These are phyloP conservation scores for Tylochromis polylepis DNA, from an alignment of 2,113 vertebrate species.

Conservation along the genomic window DNA sequence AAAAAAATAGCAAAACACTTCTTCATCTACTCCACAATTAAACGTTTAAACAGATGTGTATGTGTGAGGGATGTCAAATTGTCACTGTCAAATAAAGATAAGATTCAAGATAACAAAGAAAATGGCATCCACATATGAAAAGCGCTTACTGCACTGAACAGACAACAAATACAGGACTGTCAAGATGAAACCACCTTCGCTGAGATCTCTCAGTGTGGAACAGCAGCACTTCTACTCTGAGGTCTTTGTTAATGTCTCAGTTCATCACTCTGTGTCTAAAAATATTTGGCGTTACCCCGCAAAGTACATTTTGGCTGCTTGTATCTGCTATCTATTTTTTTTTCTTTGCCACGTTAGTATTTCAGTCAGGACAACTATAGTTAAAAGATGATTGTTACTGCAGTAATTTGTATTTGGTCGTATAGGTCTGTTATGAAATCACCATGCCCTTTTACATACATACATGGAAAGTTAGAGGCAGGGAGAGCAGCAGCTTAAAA, in stretches of 20 bases:
- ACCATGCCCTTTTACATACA: accelerated
- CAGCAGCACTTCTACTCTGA: neutral
- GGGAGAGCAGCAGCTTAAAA: neutral
- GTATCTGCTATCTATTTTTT: neutral
- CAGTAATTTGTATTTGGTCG: neutral
- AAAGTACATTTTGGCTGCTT: neutral
- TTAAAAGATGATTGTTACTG: neutral
- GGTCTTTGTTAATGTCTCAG: neutral
- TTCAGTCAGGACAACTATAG: neutral
- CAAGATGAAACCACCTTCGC: neutral
- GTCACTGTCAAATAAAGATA: too few relatives aligned
- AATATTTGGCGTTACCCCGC: neutral
- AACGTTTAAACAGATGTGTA: neutral
- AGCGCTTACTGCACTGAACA: neutral
- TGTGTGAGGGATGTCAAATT: neutral
- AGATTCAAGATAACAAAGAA: neutral
- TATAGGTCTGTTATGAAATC: neutral
- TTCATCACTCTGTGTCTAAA: neutral
- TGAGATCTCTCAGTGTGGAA: neutral
- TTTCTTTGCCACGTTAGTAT: neutral
- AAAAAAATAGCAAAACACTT: neutral
- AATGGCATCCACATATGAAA: neutral
- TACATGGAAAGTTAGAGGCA: neutral
- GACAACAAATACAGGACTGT: neutral
- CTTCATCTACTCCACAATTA: neutral